Conservation (phyloP, 1,140 invertebrate genomes). For the Anoplolepis gracilipes region DNA sequence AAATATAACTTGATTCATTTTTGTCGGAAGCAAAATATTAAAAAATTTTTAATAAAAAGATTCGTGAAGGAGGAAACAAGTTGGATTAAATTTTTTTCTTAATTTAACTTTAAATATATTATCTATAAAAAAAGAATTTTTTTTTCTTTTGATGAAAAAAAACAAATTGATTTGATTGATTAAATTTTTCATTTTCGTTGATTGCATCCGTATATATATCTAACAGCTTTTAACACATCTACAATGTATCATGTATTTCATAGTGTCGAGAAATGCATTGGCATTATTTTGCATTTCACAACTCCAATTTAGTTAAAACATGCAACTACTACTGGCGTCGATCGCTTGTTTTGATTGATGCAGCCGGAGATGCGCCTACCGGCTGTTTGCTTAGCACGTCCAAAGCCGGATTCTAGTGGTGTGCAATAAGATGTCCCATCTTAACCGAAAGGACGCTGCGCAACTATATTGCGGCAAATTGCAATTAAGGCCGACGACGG, state of each 20-base stretch:
- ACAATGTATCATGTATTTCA: not conserved
- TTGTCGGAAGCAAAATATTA: no score
- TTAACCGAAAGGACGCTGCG: conserved; percentile 64
- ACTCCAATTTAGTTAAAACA: conserved; percentile 5
- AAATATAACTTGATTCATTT: not conserved
- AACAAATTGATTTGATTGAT: not conserved
- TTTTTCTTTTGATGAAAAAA: not conserved
- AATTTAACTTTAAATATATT: not conserved
- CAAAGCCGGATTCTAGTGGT: conserved; percentile 19
- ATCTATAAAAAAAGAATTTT: not conserved
- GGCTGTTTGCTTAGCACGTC: conserved; percentile 12
- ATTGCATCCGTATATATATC: not conserved
- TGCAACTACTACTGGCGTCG: not conserved
- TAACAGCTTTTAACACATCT: not conserved
- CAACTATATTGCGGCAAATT: conserved; percentile 70
- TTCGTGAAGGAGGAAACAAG: no score
- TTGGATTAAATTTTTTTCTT: not conserved
- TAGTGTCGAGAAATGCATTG: no score
- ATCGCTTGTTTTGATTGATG: conserved; percentile 10
- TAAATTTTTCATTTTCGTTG: not conserved
- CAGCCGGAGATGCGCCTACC: not conserved
- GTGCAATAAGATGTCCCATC: conserved; percentile 66
- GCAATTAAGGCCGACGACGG: conserved; percentile 76
- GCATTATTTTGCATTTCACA: not conserved
- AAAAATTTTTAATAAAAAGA: not conserved